These are phyloP conservation scores for Etheostoma perlongum DNA, from an alignment of 2,797 vertebrate species.

Conservation along the genomic window DNA sequence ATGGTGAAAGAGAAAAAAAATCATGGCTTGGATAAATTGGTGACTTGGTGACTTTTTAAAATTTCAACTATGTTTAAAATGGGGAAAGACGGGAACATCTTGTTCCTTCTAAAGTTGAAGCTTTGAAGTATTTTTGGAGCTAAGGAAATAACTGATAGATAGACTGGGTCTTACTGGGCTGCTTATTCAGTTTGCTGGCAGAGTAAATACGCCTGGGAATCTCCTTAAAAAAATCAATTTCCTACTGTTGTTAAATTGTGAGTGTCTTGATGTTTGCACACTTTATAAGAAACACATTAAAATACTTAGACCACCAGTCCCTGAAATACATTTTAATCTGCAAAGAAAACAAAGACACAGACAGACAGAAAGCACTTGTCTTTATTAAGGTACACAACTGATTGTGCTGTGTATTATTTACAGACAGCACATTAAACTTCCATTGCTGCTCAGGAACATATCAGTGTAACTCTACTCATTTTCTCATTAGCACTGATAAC, in stretches of 20 bases:
- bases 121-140: constrained; percentile 42
- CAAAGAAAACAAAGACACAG: constrained; percentile 1
- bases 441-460: constrained; percentile 50
- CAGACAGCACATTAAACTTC: constrained; percentile 59
- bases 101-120: constrained; percentile 32
- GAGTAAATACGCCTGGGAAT: constrained; percentile 27
- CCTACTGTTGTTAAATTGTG: neutral
- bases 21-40: constrained; percentile 50
- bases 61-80: constrained; percentile 53
- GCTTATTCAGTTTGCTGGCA: constrained; percentile 32
- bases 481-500: constrained; percentile 82
- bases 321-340: neutral
- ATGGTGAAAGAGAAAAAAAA: constrained; percentile 45
- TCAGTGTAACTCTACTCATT: constrained; percentile 65
- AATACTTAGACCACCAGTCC: constrained; percentile 12
- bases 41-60: constrained; percentile 6
- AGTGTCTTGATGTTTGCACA: constrained; percentile 6
- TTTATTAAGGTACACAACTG: constrained; percentile 38
- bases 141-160: constrained; percentile 32
- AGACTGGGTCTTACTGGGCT: constrained; percentile 14
- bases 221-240: constrained; percentile 26
- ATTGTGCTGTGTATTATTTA: constrained; percentile 64
- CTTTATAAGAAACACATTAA: constrained; percentile 15
- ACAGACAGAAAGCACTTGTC: constrained; percentile 29
- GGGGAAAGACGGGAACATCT: constrained; percentile 47